A percentile compares a stretch with the other conserved stretches of the same genome.
Evolutionary conservation across 2,888 invertebrate species (phyloP).

Genomic region (Electrophaes corylata): DNA sequence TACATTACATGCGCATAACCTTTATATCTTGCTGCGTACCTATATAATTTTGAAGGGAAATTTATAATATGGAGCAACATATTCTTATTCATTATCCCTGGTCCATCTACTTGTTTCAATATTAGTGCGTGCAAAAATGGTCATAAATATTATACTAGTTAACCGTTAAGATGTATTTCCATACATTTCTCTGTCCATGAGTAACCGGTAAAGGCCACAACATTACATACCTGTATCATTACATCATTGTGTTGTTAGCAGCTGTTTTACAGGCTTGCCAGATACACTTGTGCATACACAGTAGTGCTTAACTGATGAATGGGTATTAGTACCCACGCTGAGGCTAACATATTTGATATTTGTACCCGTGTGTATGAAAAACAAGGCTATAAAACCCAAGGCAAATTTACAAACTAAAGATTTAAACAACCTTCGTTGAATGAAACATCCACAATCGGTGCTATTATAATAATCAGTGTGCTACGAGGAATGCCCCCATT

Average conservation of each 20-base stretch:
- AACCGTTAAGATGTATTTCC: too few relatives aligned
- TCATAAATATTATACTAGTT: too few relatives aligned
- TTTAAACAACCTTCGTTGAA: neutral
- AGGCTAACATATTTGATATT: neutral
- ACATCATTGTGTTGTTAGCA: slow-evolving; percentile 42
- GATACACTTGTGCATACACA: slow-evolving; percentile 33
- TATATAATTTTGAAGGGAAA: too few relatives aligned
- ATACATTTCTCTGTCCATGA: too few relatives aligned
- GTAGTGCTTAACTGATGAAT: slow-evolving; percentile 27
- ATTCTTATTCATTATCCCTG: too few relatives aligned
- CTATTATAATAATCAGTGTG: too few relatives aligned
- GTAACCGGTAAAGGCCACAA: slow-evolving; percentile 32
- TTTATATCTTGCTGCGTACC: too few relatives aligned
- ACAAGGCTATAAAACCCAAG: neutral
- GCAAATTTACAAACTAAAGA: neutral
- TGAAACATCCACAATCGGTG: neutral
- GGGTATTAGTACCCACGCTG: slow-evolving; percentile 9
- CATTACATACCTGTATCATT: slow-evolving; percentile 44
- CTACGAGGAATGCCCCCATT: too few relatives aligned
- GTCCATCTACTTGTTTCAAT: too few relatives aligned
- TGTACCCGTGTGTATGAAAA: neutral
- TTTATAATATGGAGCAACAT: too few relatives aligned
- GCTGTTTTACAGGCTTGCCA: slow-evolving; percentile 26
- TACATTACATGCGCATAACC: too few relatives aligned
- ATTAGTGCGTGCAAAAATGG: too few relatives aligned